These are phyloP conservation scores for Hybos culiciformis DNA, from an alignment of 2,888 invertebrate genomes.

Conservation along the genomic window DNA sequence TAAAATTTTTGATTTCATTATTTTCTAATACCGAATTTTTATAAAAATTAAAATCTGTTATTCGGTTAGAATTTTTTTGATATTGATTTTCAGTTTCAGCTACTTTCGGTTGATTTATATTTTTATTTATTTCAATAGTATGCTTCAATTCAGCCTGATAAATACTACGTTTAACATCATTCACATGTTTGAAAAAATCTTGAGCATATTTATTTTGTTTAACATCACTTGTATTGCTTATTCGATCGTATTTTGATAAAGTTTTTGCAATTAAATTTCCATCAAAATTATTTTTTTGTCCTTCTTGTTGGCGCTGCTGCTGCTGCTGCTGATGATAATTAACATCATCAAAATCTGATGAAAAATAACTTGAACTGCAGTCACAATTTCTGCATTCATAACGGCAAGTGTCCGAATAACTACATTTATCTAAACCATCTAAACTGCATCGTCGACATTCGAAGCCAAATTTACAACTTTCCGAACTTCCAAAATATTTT, in stretches of 20 bases:
- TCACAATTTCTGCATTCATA: conserved; percentile 35
- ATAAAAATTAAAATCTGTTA: too few relatives aligned
- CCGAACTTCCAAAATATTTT: conserved; percentile 34
- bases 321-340: conserved; percentile 22
- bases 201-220: conserved; percentile 35
- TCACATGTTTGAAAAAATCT: conserved; percentile 36
- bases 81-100: too few relatives aligned
- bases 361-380: conserved; percentile 35
- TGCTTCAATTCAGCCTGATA: conserved; percentile 33
- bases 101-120: too few relatives aligned
- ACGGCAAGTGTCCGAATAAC: conserved; percentile 33
- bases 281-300: too few relatives aligned
- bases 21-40: too few relatives aligned
- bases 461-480: conserved; percentile 33
- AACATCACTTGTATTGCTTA: conserved; percentile 22
- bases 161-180: conserved; percentile 34
- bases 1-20: too few relatives aligned
- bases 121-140: too few relatives aligned
- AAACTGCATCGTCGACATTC: conserved; percentile 34
- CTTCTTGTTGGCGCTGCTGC: conserved; percentile 20
- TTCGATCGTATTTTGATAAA: too few relatives aligned
- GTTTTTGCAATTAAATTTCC: too few relatives aligned
- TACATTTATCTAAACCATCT: conserved; percentile 33
- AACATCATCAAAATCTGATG: conserved; percentile 34
- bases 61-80: too few relatives aligned